Evolutionary conservation across 2,888 invertebrate species (phyloP).

Genomic region (Drosophila mettleri): DNA sequence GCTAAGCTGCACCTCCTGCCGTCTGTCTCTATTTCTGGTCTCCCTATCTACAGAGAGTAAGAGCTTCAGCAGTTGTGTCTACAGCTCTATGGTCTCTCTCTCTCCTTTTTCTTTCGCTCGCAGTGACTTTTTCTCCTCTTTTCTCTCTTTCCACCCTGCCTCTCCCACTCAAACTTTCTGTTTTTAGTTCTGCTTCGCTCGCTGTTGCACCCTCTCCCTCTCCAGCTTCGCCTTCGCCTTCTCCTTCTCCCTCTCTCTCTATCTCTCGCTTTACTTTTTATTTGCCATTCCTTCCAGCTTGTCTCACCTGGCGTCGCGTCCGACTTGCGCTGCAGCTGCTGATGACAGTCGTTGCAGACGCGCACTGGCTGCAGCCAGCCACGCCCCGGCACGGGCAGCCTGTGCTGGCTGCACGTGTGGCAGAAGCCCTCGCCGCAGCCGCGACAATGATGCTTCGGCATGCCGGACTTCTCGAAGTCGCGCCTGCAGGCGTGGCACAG

Average conservation of each 20-base stretch:
- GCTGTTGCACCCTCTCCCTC: background rate
- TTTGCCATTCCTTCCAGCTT: too few relatives aligned
- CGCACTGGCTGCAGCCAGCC: slow-evolving; percentile 90
- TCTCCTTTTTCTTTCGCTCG: background rate
- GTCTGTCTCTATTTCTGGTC: too few relatives aligned
- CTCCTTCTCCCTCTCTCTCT: background rate
- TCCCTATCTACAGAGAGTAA: too few relatives aligned
- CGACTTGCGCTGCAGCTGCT: slow-evolving; percentile 76
- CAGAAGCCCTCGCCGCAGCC: slow-evolving; percentile 93
- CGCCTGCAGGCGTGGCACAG: slow-evolving; percentile 88
- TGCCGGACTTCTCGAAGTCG: slow-evolving; percentile 86
- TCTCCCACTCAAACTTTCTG: too few relatives aligned
- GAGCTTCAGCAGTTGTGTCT: too few relatives aligned
- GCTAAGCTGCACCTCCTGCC: too few relatives aligned
- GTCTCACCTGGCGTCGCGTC: slow-evolving; percentile 72
- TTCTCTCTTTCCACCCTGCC: too few relatives aligned
- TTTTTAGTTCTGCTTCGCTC: too few relatives aligned
- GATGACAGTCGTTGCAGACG: slow-evolving; percentile 90
- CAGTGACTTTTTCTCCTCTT: too few relatives aligned
- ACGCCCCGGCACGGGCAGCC: slow-evolving; percentile 89
- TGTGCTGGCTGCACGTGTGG: slow-evolving; percentile 89
- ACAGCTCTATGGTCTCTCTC: background rate
- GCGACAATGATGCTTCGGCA: slow-evolving; percentile 91
- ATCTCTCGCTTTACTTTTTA: background rate
- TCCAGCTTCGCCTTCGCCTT: background rate